phyloP scores from a whole-genome alignment of 1,140 invertebrate genomes.

The Scaptomyza pallida region DNA sequence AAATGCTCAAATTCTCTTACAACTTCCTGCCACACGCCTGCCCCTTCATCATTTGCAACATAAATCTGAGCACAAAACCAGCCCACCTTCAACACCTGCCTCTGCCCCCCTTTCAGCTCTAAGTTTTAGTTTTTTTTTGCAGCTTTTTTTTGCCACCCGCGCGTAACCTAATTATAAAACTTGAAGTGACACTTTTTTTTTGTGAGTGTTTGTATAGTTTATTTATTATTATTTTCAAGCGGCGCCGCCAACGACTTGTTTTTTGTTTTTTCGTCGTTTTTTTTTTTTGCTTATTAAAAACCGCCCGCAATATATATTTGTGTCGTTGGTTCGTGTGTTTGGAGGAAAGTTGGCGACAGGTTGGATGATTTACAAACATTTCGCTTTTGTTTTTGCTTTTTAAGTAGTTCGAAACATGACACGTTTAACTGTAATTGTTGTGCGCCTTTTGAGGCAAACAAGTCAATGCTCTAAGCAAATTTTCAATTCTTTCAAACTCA shows the following conservation, averaged over 20 bases:
- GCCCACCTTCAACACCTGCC: background rate
- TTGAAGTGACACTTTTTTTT: conserved; percentile 61
- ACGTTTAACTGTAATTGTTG: conserved; percentile 3
- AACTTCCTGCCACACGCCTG: conserved; percentile 19
- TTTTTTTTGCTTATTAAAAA: conserved; percentile 41
- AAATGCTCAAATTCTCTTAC: no score
- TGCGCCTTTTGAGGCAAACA: no score
- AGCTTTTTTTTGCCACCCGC: conserved; percentile 55
- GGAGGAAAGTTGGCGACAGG: conserved; percentile 38
- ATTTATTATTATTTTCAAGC: conserved; percentile 37
- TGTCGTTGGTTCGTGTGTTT: conserved; percentile 4
- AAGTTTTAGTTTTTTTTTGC: conserved; percentile 21
- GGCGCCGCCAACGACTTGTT: conserved; percentile 21
- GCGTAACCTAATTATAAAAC: conserved; percentile 75
- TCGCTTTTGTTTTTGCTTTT: background rate
- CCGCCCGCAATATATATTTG: conserved; percentile 27
- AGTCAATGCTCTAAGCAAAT: background rate
- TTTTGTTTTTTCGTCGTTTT: no score
- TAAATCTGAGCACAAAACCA: conserved; percentile 24
- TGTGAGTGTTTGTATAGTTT: conserved; percentile 11
- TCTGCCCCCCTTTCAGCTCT: background rate
- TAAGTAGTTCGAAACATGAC: conserved; percentile 3
- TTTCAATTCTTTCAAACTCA: background rate
- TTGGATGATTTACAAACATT: conserved; percentile 15
- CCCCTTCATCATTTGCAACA: conserved; percentile 6